These are phyloP conservation scores for Troides oblongomaculatus DNA, from an alignment of 2,888 invertebrate genomes.

Conservation along the genomic window DNA sequence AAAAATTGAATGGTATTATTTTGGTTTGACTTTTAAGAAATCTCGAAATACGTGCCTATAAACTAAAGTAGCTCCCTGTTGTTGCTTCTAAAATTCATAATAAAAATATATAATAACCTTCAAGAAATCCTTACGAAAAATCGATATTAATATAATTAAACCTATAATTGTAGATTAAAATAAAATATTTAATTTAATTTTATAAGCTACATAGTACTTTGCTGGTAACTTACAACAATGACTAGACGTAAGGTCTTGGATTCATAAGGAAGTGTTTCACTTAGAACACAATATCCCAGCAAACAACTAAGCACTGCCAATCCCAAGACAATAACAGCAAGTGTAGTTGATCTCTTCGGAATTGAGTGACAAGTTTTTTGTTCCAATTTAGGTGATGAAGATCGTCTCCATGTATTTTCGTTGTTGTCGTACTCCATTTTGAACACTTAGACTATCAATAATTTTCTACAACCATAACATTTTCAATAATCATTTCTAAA, in stretches of 20 bases:
- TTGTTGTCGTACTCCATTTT: conserved; percentile 71
- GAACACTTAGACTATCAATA: not conserved
- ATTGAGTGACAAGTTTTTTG: conserved; percentile 55
- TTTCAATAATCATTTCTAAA: not conserved
- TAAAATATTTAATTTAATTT: not conserved
- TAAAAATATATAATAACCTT: too few relatives aligned
- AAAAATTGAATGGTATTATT: too few relatives aligned
- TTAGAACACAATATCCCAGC: conserved; percentile 72
- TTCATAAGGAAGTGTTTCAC: conserved; percentile 71
- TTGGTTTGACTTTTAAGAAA: too few relatives aligned
- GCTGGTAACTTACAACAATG: conserved; percentile 58
- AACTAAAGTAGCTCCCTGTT: too few relatives aligned
- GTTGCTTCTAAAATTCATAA: too few relatives aligned
- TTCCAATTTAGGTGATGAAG: conserved; percentile 50
- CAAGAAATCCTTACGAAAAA: too few relatives aligned
- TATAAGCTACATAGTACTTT: not conserved
- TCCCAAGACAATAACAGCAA: conserved; percentile 67
- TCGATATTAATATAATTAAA: too few relatives aligned
- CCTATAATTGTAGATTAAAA: not conserved
- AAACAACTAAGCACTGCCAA: conserved; percentile 71
- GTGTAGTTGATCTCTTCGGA: conserved; percentile 60
- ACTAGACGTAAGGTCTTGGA: conserved; percentile 69
- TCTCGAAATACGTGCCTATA: too few relatives aligned
- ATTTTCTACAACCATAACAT: not conserved
- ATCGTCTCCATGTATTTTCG: conserved; percentile 66